Evolutionary conservation across 2,113 vertebrate species (phyloP).

Genomic region (Brachyhypopomus occidentalis): DNA sequence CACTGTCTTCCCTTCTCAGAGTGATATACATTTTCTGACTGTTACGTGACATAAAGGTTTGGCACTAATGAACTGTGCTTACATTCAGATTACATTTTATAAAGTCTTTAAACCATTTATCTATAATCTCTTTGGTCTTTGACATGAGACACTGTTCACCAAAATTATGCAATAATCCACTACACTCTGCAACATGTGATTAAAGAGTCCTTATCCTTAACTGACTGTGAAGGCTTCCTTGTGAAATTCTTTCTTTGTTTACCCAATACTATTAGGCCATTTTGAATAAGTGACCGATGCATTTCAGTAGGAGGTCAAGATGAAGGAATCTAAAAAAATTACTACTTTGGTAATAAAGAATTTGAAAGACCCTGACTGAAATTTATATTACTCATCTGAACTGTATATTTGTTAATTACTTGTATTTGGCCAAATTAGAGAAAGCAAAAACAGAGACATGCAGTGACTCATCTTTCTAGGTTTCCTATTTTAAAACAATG

Average conservation of each 20-base stretch:
- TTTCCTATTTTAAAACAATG: no score
- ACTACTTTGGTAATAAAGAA: not conserved
- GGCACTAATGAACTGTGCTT: constrained; percentile 18
- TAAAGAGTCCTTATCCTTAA: constrained; percentile 32
- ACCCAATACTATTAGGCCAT: not conserved
- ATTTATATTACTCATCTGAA: not conserved
- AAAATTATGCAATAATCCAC: constrained; percentile 50
- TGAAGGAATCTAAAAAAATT: not conserved
- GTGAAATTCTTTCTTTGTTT: not conserved
- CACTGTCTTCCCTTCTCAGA: constrained; percentile 43
- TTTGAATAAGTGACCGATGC: not conserved
- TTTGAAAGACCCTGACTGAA: not conserved
- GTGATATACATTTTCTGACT: constrained; percentile 32
- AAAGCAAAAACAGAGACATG: no score
- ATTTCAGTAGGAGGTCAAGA: not conserved
- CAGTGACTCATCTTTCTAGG: no score
- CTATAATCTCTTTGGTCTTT: constrained; percentile 20
- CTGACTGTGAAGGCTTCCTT: not conserved
- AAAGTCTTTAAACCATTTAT: constrained; percentile 20
- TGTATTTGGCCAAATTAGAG: no score
- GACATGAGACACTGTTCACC: constrained; percentile 35
- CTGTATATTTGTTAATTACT: no score
- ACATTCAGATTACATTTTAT: constrained; percentile 13
- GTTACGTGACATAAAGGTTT: constrained; percentile 25
- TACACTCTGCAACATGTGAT: constrained; percentile 35